A percentile compares a stretch with the other conserved stretches of the same genome.
These are phyloP conservation scores for Melolontha melolontha DNA, from an alignment of 2,888 invertebrate genomes.

Conservation along the genomic window DNA sequence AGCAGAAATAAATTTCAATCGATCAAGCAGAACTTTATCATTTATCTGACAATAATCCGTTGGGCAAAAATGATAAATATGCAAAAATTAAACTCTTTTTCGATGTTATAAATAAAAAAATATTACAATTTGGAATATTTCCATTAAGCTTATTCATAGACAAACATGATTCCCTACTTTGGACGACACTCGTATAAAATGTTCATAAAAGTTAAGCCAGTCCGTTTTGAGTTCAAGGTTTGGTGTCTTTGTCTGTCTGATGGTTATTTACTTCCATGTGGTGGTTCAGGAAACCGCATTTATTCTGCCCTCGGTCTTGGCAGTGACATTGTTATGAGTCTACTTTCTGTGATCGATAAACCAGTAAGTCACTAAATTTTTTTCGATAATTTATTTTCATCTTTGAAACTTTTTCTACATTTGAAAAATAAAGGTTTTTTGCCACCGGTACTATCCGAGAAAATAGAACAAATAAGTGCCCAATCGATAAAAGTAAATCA, in stretches of 20 bases:
- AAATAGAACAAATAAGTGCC: too few relatives aligned
- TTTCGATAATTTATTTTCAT: constrained; percentile 41
- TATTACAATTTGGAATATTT: constrained; percentile 50
- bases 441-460: constrained; percentile 36
- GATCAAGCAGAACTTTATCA: constrained; percentile 52
- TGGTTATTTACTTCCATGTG: constrained; percentile 52
- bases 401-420: constrained; percentile 47
- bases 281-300: constrained; percentile 45
- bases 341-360: constrained; percentile 48
- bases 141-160: constrained; percentile 51
- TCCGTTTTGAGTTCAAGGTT: constrained; percentile 53
- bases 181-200: too few relatives aligned
- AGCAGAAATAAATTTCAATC: too few relatives aligned
- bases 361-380: constrained; percentile 46
- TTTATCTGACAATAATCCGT: constrained; percentile 48
- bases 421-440: constrained; percentile 25
- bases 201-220: constrained; percentile 54
- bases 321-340: constrained; percentile 48
- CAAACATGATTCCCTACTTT: constrained; percentile 51
- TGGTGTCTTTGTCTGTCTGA: constrained; percentile 52
- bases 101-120: constrained; percentile 48
- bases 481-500: too few relatives aligned
- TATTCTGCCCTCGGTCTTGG: too few relatives aligned
- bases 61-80: constrained; percentile 52
- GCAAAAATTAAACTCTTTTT: constrained; percentile 51